These are phyloP conservation scores for Ochlodes sylvanus DNA, from an alignment of 2,888 invertebrate genomes.

Conservation along the genomic window DNA sequence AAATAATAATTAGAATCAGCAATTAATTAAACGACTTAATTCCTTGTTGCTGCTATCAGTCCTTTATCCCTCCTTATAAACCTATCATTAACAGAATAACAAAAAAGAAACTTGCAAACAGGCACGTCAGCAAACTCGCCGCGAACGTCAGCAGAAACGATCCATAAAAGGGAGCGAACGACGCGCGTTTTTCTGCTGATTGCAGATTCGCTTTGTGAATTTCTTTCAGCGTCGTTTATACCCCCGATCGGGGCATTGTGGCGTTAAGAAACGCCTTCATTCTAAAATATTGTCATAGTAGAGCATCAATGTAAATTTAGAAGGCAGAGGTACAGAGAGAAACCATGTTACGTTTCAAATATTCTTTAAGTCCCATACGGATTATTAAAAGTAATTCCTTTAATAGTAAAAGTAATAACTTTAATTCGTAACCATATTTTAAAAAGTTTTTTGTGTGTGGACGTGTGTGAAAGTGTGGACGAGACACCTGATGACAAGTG, in stretches of 20 bases:
- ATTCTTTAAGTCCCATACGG: too few species aligned
- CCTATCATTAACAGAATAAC: slow-evolving; percentile 3
- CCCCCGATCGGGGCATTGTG: slow-evolving; percentile 15
- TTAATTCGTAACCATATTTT: too few species aligned
- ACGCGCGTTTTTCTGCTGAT: slow-evolving; percentile 24
- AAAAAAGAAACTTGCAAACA: background rate
- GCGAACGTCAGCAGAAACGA: slow-evolving; percentile 20
- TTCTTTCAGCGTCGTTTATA: slow-evolving; percentile 12
- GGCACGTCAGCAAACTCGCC: background rate
- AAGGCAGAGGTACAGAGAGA: background rate
- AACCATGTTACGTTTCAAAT: too few species aligned
- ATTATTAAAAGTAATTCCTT: too few species aligned
- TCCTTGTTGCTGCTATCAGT: background rate
- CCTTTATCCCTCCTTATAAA: background rate
- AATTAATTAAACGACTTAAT: background rate
- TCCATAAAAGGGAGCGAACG: slow-evolving; percentile 23
- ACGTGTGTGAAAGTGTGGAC: too few species aligned
- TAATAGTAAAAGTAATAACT: too few species aligned
- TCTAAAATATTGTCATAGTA: background rate
- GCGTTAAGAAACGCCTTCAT: slow-evolving; percentile 13
- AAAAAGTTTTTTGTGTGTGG: too few species aligned
- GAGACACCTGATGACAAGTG: too few species aligned
- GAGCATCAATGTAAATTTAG: background rate
- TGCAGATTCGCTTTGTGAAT: slow-evolving; percentile 30
- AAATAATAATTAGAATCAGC: background rate